Evolutionary conservation across 2,797 vertebrate genomes (phyloP), one percentile per base, ranked within the genome.

Genomic region (Thaleichthys pacificus): DNA sequence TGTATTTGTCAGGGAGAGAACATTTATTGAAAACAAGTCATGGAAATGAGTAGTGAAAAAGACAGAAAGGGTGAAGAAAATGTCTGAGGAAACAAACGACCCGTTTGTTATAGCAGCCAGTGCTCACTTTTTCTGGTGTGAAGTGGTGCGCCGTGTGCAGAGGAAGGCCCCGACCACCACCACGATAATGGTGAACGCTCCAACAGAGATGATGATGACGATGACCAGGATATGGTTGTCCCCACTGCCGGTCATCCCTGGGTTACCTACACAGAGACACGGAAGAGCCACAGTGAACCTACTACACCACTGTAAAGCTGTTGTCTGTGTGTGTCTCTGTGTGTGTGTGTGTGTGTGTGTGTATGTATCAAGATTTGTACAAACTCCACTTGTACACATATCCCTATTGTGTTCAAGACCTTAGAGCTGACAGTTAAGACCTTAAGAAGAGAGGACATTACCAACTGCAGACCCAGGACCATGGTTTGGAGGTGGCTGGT

Each of bases 51-150:
- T 3, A 21, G n/a, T 6, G 8, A 67, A 26, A n/a, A 51, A n/a
- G 8, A 56, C 51, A n/a, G 6, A n/a, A 1, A 67, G 3, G 58
- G 12, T 3, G 30, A 70, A 26, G 49, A 0, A 38, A 32, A 35
- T 35, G 24, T 32, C 15, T 17, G 12, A 30, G 26, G 19, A 64
- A n/a, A n/a, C 4, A 14, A 14, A 9, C 4, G 11, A 19, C 6
- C 49, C 14, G 49, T 51, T 14, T 14, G 51, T 17, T 3, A 11
- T n/a, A 47, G 5, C 22, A 49, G 0, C n/a, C 24, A 64, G 0
- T 0, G 3, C 91, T 93, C 93, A 99, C 97, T 99, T 99, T 68
- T 98, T 99, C 89, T 99, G 97, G 90, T 98, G 97, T 49, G 96
- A 96, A 8, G 93, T 96, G 64, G 96, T 97, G 17, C 96, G 95